phyloP scores from a whole-genome alignment of 2,888 invertebrate genomes.

The Microplitis manilae region DNA sequence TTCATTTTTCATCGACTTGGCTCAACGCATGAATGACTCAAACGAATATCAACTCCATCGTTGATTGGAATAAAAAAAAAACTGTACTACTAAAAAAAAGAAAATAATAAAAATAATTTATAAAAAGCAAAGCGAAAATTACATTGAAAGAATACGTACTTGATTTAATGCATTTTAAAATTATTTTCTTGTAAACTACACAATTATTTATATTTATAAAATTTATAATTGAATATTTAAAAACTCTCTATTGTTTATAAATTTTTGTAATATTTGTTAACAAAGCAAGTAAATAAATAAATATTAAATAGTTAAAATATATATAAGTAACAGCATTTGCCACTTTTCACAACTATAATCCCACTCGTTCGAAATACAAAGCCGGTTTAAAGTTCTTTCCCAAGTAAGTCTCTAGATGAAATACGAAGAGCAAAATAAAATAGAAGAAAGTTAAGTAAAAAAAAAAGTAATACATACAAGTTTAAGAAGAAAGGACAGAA shows the following conservation, averaged over 20 bases:
- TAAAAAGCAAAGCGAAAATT: neutral
- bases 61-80: constrained; percentile 19
- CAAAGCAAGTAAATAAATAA: neutral
- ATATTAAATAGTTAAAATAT: neutral
- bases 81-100: neutral
- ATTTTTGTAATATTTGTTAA: too few species aligned
- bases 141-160: neutral
- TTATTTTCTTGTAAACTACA: neutral
- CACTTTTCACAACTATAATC: constrained; percentile 1
- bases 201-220: neutral
- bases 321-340: neutral
- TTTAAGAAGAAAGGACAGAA: neutral
- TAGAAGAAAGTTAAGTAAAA: neutral
- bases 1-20: neutral
- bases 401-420: constrained; percentile 9
- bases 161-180: neutral
- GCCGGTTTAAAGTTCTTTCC: neutral
- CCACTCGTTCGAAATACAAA: neutral
- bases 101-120: neutral
- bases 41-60: constrained; percentile 8
- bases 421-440: neutral
- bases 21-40: constrained; percentile 18
- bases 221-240: neutral
- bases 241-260: neutral
- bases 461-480: neutral